Conservation (phyloP, 2,888 invertebrate genomes). For the Conistra vaccinii region DNA sequence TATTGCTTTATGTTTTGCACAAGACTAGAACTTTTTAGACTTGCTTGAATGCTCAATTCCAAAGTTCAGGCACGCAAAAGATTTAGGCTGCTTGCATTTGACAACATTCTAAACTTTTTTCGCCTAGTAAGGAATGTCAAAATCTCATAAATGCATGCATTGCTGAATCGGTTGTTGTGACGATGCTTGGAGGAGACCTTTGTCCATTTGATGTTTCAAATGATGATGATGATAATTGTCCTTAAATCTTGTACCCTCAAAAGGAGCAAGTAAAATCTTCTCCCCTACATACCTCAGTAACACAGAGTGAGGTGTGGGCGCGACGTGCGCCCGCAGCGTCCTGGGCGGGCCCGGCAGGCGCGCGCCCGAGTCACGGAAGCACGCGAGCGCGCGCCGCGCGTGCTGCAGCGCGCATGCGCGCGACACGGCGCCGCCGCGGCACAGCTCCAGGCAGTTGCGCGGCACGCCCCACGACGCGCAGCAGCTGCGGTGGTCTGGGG, state of each 20-base stretch:
- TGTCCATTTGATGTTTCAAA: no score
- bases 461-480: slow-evolving; percentile 95
- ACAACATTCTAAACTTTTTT: not conserved
- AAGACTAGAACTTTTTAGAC: not conserved
- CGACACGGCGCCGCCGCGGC: slow-evolving; percentile 94
- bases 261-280: not conserved
- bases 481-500: slow-evolving; percentile 94
- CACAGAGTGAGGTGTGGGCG: slow-evolving; percentile 84
- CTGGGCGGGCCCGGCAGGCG: slow-evolving; percentile 95
- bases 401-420: slow-evolving; percentile 94
- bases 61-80: no score
- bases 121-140: not conserved
- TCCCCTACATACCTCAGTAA: slow-evolving; percentile 77
- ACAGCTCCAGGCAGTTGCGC: slow-evolving; percentile 95
- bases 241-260: not conserved
- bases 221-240: not conserved
- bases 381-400: slow-evolving; percentile 94
- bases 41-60: not conserved
- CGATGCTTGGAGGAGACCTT: not conserved
- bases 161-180: no score
- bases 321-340: slow-evolving; percentile 81
- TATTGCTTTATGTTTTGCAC: not conserved
- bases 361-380: slow-evolving; percentile 95
- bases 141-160: not conserved
- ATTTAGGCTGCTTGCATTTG: not conserved